These are phyloP conservation scores for Scaptomyza hsui DNA, from an alignment of 1,140 invertebrate genomes.

Conservation along the genomic window DNA sequence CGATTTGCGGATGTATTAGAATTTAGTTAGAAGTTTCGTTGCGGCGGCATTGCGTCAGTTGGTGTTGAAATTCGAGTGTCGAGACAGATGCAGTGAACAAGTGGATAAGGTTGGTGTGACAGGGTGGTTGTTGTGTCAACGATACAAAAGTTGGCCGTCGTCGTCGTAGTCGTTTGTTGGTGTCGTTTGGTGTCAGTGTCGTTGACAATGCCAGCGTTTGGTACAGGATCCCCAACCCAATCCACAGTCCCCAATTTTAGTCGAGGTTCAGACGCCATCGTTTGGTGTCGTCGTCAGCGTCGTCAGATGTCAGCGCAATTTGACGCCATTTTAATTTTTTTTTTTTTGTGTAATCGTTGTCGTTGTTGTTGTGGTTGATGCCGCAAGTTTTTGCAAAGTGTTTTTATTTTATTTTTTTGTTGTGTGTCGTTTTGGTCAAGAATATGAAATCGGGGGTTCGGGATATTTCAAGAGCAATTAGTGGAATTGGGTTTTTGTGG, in stretches of 20 bases:
- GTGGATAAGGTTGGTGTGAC: not conserved
- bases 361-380: constrained; percentile 42
- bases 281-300: constrained; percentile 50
- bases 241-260: not conserved
- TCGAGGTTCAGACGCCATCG: constrained; percentile 23
- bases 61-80: constrained; percentile 20
- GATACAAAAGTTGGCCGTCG: constrained; percentile 51
- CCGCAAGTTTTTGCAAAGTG: constrained; percentile 72
- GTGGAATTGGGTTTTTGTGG: constrained; percentile 77
- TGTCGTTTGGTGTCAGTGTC: constrained; percentile 55
- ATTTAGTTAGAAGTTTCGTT: constrained; percentile 60
- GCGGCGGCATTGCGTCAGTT: constrained; percentile 30
- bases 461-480: constrained; percentile 83
- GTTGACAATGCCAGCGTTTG: constrained; percentile 63
- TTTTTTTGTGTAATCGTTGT: constrained; percentile 23
- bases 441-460: constrained; percentile 58
- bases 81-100: not conserved
- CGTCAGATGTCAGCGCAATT: constrained; percentile 83
- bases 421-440: constrained; percentile 22
- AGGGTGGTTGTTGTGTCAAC: constrained; percentile 14
- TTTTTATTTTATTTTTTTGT: constrained; percentile 29
- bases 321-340: constrained; percentile 78
- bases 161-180: constrained; percentile 26
- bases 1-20: constrained; percentile 72
- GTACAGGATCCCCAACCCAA: not conserved